A percentile compares a stretch with the other conserved stretches of the same genome.
phyloP scores from a whole-genome alignment of 1,140 invertebrate species.

The Camponotus pennsylvanicus region DNA sequence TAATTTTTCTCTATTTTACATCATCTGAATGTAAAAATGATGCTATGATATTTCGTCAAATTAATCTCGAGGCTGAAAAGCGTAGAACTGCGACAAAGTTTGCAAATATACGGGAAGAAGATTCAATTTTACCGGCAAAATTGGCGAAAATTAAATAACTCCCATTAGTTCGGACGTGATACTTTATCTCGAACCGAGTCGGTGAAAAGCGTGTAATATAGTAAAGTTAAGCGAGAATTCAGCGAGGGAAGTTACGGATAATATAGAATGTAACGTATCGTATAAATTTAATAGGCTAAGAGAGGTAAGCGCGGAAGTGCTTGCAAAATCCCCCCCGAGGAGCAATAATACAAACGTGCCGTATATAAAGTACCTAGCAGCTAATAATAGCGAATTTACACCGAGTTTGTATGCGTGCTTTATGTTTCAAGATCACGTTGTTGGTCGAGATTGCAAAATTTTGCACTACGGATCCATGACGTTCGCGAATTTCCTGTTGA shows the following conservation, averaged over 20 bases:
- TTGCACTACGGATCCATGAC: constrained; percentile 1
- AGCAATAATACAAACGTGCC: not conserved
- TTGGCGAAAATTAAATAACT: too few species aligned
- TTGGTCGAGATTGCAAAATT: constrained; percentile 22
- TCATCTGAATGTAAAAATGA: not conserved
- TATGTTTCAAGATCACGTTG: constrained; percentile 7
- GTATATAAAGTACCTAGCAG: not conserved
- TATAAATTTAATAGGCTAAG: constrained; percentile 1
- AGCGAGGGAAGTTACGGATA: not conserved
- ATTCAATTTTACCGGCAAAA: not conserved
- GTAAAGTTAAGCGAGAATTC: not conserved
- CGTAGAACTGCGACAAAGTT: not conserved
- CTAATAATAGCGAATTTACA: not conserved
- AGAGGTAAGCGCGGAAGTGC: not conserved
- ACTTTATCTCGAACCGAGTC: not conserved
- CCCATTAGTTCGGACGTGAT: not conserved
- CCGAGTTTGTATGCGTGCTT: not conserved
- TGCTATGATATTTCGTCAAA: not conserved
- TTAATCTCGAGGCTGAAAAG: not conserved
- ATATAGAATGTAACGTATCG: not conserved
- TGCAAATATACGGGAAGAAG: not conserved
- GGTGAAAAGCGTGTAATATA: not conserved
- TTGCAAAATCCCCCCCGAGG: not conserved
- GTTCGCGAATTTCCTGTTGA: constrained; percentile 43
- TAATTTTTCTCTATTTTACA: not conserved